Evolutionary conservation across 2,113 vertebrate species (phyloP), one percentile per base, ranked within the genome.

Genomic region (Phylloscopus trochiloides): DNA sequence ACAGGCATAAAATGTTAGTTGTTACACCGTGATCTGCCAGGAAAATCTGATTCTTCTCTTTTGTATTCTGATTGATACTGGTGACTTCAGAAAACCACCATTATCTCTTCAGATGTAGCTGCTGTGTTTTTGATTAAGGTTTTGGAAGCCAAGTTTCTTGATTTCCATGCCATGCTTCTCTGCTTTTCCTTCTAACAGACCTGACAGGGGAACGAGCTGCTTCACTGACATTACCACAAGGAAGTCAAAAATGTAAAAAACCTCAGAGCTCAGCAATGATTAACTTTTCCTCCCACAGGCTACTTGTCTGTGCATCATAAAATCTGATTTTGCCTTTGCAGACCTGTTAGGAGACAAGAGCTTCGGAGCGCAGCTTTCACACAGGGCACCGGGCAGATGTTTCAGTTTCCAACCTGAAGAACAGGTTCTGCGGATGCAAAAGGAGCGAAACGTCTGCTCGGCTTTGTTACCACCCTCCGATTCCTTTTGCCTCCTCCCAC

Each of bases 331-430:
- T 88, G 12, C 52, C 43, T 73, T 78, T 43, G 36, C 85, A 52
- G 73, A 71, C 62, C 90, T 90, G 94, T 38, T 12, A n/a, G 77
- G 25, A 67, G 68, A 34, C 68, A 34, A 83, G 70, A 78, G 55
- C 47, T n/a, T 73, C 70, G 81, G 77, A 93, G 90, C 1, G 54
- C 51, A 72, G 83, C 86, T 86, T 66, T 88, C 87, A 85, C 72
- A 40, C 59, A 5, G 13, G 21, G 91, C 91, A 67, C 8, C 4
- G 63, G 83, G 92, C 79, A 90, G 88, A 95, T 95, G 90, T 61
- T 97, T 77, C 87, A 83, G 52, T 12, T 96, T 58, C 86, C 94
- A 96, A 96, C 97, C 97, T 94, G 97, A 76, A 95, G 96, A 97
- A 97, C 97, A 97, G 97, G 97, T 98, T 98, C 87, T 82, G 86